These are phyloP conservation scores for Spilarctia lutea DNA, from an alignment of 2,888 invertebrate genomes.

Conservation along the genomic window DNA sequence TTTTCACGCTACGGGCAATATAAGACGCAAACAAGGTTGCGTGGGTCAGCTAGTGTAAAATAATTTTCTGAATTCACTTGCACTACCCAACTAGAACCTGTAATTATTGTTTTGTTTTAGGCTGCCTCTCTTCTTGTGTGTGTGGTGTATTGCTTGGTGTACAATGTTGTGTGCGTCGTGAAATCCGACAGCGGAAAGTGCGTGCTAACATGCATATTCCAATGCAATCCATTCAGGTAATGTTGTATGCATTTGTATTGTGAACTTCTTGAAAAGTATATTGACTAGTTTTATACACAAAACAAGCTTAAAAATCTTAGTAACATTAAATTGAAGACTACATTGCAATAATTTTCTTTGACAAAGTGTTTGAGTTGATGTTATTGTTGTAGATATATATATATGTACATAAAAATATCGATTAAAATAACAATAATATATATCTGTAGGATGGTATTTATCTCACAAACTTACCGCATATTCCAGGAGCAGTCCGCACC, in stretches of 20 bases:
- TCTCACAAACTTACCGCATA: background rate
- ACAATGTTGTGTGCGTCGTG: slow-evolving; percentile 88
- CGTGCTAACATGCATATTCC: slow-evolving; percentile 79
- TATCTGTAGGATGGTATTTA: background rate
- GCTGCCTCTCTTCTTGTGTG: slow-evolving; percentile 87
- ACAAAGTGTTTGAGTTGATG: background rate
- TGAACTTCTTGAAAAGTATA: background rate
- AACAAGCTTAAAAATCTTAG: background rate
- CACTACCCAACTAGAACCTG: background rate
- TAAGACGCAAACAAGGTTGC: too few species aligned
- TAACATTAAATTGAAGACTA: background rate
- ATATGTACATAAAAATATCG: background rate
- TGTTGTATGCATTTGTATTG: background rate
- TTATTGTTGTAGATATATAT: background rate
- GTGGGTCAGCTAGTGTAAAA: too few species aligned
- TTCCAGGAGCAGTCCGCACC: slow-evolving; percentile 74
- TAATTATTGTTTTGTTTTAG: slow-evolving; percentile 49
- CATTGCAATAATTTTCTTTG: background rate
- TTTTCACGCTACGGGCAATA: too few species aligned
- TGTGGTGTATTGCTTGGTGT: slow-evolving; percentile 88
- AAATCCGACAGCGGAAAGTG: slow-evolving; percentile 76
- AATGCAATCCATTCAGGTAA: slow-evolving; percentile 79
- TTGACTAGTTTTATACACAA: background rate
- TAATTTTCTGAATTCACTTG: background rate
- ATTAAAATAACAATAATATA: background rate